phyloP scores from a whole-genome alignment of 2,888 invertebrate species.

The Cinara cedri region DNA sequence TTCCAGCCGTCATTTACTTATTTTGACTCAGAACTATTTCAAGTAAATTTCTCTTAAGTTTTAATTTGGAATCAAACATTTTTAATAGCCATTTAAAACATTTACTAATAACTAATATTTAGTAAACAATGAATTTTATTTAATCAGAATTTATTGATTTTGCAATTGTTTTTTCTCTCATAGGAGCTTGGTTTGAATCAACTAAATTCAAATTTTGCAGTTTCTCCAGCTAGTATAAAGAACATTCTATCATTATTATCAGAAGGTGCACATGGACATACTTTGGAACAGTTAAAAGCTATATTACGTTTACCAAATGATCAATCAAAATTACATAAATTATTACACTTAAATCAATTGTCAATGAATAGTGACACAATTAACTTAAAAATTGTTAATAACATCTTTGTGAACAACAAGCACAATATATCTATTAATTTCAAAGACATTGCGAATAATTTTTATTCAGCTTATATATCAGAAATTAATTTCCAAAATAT shows the following conservation, averaged over 20 bases:
- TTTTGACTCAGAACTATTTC: slow-evolving; percentile 63
- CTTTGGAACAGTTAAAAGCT: slow-evolving; percentile 68
- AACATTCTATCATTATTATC: slow-evolving; percentile 69
- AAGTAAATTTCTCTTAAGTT: slow-evolving; percentile 45
- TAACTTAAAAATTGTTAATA: slow-evolving; percentile 59
- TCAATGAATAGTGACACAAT: slow-evolving; percentile 56
- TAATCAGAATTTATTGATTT: no score
- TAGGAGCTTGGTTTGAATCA: slow-evolving; percentile 58
- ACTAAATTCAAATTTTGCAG: slow-evolving; percentile 67
- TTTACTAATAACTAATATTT: neutral
- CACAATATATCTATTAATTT: slow-evolving; percentile 63
- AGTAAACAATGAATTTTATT: no score
- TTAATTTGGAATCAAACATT: neutral
- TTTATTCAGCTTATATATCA: slow-evolving; percentile 66
- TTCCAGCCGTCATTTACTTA: slow-evolving; percentile 61
- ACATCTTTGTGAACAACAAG: slow-evolving; percentile 59
- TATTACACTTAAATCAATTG: slow-evolving; percentile 50
- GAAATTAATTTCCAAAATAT: slow-evolving; percentile 67
- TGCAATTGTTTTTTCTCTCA: slow-evolving; percentile 55
- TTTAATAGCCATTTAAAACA: neutral
- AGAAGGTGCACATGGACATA: slow-evolving; percentile 69
- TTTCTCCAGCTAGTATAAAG: slow-evolving; percentile 74
- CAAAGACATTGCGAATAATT: slow-evolving; percentile 63
- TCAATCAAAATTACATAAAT: slow-evolving; percentile 19
- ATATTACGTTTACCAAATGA: slow-evolving; percentile 66